phyloP scores from a whole-genome alignment of 2,888 invertebrate genomes.

The Anodontia alba region DNA sequence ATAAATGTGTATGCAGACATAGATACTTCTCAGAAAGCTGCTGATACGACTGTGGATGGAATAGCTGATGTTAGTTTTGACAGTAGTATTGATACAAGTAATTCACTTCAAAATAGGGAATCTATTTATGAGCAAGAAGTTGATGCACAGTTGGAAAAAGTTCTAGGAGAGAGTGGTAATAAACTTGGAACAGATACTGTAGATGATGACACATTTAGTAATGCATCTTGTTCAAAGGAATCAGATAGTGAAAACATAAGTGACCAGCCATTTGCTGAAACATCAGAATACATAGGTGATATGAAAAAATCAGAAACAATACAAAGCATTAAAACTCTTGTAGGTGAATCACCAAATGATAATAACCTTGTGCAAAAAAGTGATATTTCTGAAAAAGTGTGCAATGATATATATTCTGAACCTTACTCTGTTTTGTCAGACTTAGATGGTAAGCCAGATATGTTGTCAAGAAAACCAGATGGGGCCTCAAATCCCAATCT shows the following conservation, averaged over 20 bases:
- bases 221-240: constrained; percentile 74
- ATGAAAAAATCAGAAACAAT: constrained; percentile 64
- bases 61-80: constrained; percentile 76
- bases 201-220: constrained; percentile 81
- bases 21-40: constrained; percentile 44
- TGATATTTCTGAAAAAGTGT: constrained; percentile 37
- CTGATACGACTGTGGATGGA: constrained; percentile 49
- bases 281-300: constrained; percentile 41
- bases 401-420: constrained; percentile 41
- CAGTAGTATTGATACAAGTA: constrained; percentile 70
- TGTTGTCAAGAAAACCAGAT: constrained; percentile 88
- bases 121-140: constrained; percentile 83
- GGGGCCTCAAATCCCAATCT: constrained; percentile 97
- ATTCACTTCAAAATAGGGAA: constrained; percentile 70
- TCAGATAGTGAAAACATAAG: constrained; percentile 52
- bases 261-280: constrained; percentile 50
- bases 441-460: constrained; percentile 50
- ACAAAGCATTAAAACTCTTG: constrained; percentile 68
- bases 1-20: constrained; percentile 44
- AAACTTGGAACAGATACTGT: constrained; percentile 68
- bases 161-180: constrained; percentile 52
- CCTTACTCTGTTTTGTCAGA: constrained; percentile 31
- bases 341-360: constrained; percentile 45
- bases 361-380: constrained; percentile 26
- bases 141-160: constrained; percentile 80